Base-by-base conservation (phyloP, 2,797 vertebrate genomes). In the Mus spretus region DNA sequence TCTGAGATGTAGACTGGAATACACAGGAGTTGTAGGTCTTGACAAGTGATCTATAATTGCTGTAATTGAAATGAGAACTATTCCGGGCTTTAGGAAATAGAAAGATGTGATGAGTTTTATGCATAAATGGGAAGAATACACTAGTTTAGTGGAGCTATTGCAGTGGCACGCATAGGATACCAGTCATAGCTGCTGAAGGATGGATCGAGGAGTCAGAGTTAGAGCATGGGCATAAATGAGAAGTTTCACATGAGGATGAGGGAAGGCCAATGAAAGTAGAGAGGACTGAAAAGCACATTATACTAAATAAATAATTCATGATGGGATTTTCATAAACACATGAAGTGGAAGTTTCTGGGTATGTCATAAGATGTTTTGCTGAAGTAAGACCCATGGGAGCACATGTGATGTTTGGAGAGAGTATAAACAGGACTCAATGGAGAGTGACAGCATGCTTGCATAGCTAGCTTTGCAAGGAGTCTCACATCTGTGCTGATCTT, bases 51-150 rank as follows among this genome's bases (percentile, higher is more conserved):
- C 22, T 72, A 63, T 26, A 59, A 26, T 44, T 55, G 44, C n/a
- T 65, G 26, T 53, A 82, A 55, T 15, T 90, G n/a, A 91, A 95
- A 92, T 83, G 77, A 83, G 57, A 81, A 24, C 12, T 72, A 70
- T 63, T 31, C 5, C 13, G n/a, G 20, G 37, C 55, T 67, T 82
- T 28, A 55, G 74, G 20, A n/a, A 31, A n/a, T 34, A 26, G 2
- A 6, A 55, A 37, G 4, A 50, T 14, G 15, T 9, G n/a, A n/a
- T 67, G 26, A n/a, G 26, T 26, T 28, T 82, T 67, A 34, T 3
- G 15, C 70, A 90, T 44, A 72, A n/a, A 31, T 6, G 20, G 26
- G 24, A 67, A 24, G 50, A 55, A 10, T 4, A 87, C n/a, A n/a
- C 15, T 13, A 9, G 3, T 65, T 89, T 53, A 89, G 40, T 74